A percentile compares a stretch with the other conserved stretches of the same genome.
phyloP scores from a whole-genome alignment of 2,113 vertebrate species.

The Prochilodus magdalenae region DNA sequence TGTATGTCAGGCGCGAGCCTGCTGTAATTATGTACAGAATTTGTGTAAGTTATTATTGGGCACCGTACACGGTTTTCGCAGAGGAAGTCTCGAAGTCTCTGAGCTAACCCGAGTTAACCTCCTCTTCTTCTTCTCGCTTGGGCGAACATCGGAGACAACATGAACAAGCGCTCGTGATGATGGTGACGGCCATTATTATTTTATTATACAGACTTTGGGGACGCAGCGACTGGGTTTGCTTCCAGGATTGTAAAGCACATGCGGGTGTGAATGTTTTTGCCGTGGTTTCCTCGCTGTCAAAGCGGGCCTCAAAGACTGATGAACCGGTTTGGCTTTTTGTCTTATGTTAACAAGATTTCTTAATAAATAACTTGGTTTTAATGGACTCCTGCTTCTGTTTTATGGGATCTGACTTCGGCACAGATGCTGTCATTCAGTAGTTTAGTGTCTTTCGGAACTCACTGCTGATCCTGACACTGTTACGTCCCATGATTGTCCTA shows the following conservation, averaged over 20 bases:
- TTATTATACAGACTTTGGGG: conserved; percentile 26
- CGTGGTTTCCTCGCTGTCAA: conserved; percentile 43
- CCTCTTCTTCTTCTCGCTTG: conserved; percentile 24
- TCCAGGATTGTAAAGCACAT: conserved; percentile 48
- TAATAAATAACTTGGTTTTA: conserved; percentile 75
- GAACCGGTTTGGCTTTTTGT: conserved; percentile 67
- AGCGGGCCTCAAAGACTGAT: conserved; percentile 41
- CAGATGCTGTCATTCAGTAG: too few species aligned
- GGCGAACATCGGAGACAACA: conserved; percentile 5
- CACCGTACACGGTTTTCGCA: conserved; percentile 47
- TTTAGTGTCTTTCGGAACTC: too few species aligned
- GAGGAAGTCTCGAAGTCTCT: conserved; percentile 24
- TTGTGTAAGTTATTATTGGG: conserved; percentile 82
- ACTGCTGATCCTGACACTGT: too few species aligned
- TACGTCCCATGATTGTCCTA: too few species aligned
- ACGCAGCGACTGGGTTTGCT: conserved; percentile 33
- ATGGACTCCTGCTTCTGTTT: background rate
- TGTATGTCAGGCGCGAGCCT: conserved; percentile 64
- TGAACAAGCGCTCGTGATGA: background rate
- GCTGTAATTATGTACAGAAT: conserved; percentile 89
- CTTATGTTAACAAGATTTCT: conserved; percentile 79
- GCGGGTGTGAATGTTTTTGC: conserved; percentile 38
- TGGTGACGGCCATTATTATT: background rate
- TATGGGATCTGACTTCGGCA: too few species aligned
- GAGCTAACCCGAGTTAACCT: conserved; percentile 8